Base-by-base conservation (phyloP, 2,113 vertebrate genomes). In the Pangasianodon hypophthalmus region DNA sequence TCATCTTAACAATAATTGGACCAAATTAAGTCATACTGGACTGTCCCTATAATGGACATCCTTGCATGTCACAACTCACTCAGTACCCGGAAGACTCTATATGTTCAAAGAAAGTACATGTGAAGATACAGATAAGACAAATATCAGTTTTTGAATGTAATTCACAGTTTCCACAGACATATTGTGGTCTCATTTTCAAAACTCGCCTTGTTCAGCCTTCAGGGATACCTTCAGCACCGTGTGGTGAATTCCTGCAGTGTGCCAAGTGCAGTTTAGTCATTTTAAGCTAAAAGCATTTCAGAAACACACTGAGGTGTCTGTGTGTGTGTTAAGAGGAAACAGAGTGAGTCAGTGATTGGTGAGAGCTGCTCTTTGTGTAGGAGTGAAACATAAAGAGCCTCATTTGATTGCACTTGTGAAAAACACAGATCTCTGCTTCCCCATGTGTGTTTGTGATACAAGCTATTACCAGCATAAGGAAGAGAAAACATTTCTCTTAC, bases 261-360 rank as follows among this genome's bases (percentile, higher is more conserved):
- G n/a, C 21, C 52, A 88, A 46, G 56, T n/a, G 75, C 56, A 67
- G 82, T 87, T 82, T 81, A 89, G 71, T 56, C 73, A 80, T 86
- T 48, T 60, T 29, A 60, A 64, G 48, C 84, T 80, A 86, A 89
- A 89, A 86, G 88, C 84, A 86, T 46, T 67, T 80, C 73, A 86
- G 71, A 64, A 81, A 50, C n/a, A 37, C 44, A 71, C 73, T 58
- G 46, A 71, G n/a, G 46, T 82, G 71, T 88, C 16, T 88, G 73
- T 88, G 73, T 88, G 19, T 88, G 73, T 79, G 86, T 60, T 77
- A 79, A 89, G 71, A 89, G 84, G 73, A 86, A 89, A 89, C 83
- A 48, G 86, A 85, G 90, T 85, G 82, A 88, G 73, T 90, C 88
- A 91, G 71, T 91, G 85, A 90, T 83, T 90, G 88, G 60, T 88